These are phyloP conservation scores for Chromis chromis DNA, from an alignment of 2,797 vertebrate genomes.

Conservation along the genomic window DNA sequence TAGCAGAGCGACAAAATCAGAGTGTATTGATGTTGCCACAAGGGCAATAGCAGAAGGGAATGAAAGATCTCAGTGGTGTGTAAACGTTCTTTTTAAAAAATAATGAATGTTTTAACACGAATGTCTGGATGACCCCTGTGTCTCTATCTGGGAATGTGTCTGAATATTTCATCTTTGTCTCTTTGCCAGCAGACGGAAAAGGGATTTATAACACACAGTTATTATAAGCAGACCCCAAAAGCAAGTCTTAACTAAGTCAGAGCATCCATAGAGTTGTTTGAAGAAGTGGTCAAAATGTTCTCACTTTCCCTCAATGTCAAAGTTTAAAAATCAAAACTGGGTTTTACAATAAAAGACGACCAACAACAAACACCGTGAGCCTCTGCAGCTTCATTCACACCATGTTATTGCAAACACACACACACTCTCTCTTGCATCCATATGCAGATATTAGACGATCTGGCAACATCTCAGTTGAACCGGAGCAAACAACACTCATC, in stretches of 20 bases:
- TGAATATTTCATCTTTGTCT: conserved; percentile 5
- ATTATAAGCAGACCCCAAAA: background rate
- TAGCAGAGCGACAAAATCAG: conserved; percentile 20
- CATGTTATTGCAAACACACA: conserved; percentile 30
- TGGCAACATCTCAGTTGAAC: conserved; percentile 47
- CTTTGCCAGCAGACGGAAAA: background rate
- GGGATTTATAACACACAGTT: background rate
- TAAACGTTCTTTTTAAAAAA: conserved; percentile 22
- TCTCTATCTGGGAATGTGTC: conserved; percentile 13
- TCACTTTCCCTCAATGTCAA: conserved; percentile 5
- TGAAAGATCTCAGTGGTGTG: conserved; percentile 19
- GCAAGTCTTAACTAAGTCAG: background rate
- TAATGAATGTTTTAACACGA: background rate
- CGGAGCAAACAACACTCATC: conserved; percentile 28
- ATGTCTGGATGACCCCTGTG: conserved; percentile 11
- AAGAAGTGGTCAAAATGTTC: conserved; percentile 1
- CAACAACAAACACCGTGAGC: conserved; percentile 9
- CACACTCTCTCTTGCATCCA: conserved; percentile 16
- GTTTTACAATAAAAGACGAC: background rate
- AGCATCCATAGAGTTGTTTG: background rate
- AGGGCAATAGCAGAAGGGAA: conserved; percentile 10
- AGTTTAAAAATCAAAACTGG: conserved; percentile 12
- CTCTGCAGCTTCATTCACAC: conserved; percentile 5
- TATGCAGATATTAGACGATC: conserved; percentile 38
- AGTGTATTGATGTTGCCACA: conserved; percentile 25